Evolutionary conservation across 2,113 vertebrate genomes (phyloP), one percentile per base, ranked within the genome.

Genomic region (Nematolebias whitei): DNA sequence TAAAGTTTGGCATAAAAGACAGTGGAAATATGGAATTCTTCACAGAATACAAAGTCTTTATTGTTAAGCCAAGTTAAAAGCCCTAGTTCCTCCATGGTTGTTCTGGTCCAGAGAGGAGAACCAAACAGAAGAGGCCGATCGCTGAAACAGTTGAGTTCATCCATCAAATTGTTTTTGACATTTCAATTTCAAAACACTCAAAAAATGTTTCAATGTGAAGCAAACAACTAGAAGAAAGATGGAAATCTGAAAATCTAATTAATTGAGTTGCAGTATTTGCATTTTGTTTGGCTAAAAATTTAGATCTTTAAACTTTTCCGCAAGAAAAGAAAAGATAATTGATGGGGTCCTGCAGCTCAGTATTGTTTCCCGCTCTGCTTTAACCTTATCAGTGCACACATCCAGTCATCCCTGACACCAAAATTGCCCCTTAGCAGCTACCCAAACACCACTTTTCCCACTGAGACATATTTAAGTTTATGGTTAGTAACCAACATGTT

Each of bases 121-220:
- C 26, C 74, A 55, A 79, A 52, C 39, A 78, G 55, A 77, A 83
- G 54, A 54, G 53, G 53, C 49, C 71, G 53, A 71, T 55, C 68
- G 71, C 12, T 11, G 50, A 69, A 68, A 80, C 64, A 74, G 63
- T 79, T 69, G 49, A 61, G 74, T 63, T 73, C 79, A 71, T 79
- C 49, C 68, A 74, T 78, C 76, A 85, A 69, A 74, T 67, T 11
- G 38, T 45, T 45, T 54, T 1, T 48, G 65, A 69, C 63, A 52
- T 75, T 54, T 69, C 57, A 23, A 22, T 54, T 58, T 40, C 49
- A 24, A 63, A 53, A 51, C 19, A 19, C 29, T 29, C 48, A 51
- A 47, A 59, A 20, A 20, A n/a, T 55, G 41, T 35, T 23, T 40
- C 41, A 61, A 68, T 63, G 52, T 29, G 40, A 47, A 44, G 29